phyloP scores from a whole-genome alignment of 2,113 vertebrate species.

The Scomber colias region DNA sequence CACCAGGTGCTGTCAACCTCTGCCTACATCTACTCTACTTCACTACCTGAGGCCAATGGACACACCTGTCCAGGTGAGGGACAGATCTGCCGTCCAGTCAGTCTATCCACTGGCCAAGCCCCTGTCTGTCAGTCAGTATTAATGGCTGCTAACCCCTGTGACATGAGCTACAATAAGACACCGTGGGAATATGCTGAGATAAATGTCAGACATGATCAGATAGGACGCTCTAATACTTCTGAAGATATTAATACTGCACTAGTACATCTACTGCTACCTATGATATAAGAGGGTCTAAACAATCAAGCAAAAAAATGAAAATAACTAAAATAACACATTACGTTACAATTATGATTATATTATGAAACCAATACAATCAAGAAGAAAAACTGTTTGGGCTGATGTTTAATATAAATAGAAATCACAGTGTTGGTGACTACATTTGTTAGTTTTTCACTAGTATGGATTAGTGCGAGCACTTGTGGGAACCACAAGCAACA shows the following conservation, averaged over 20 bases:
- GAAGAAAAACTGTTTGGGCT: too few species aligned
- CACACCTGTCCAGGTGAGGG: conserved; percentile 70
- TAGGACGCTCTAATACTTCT: conserved; percentile 33
- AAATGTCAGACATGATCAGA: conserved; percentile 61
- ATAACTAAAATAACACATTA: not conserved
- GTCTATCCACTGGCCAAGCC: conserved; percentile 26
- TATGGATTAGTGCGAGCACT: too few species aligned
- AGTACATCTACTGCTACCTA: not conserved
- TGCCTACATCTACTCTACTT: conserved; percentile 34
- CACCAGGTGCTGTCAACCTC: conserved; percentile 45
- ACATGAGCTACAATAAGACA: conserved; percentile 51
- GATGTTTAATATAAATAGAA: too few species aligned
- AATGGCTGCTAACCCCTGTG: conserved; percentile 46
- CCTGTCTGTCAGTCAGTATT: conserved; percentile 72
- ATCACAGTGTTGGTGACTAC: too few species aligned
- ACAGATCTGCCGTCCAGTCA: conserved; percentile 58
- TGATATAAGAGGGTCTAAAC: not conserved
- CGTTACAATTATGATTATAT: not conserved
- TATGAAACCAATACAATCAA: not conserved
- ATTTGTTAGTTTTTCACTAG: too few species aligned
- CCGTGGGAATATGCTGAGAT: conserved; percentile 52
- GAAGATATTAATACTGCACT: not conserved
- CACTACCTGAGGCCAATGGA: conserved; percentile 35
- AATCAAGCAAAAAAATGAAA: not conserved
- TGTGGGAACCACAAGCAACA: too few species aligned